Evolutionary conservation across 2,797 vertebrate species (phyloP).

Genomic region (Bryconaethiops microstoma): DNA sequence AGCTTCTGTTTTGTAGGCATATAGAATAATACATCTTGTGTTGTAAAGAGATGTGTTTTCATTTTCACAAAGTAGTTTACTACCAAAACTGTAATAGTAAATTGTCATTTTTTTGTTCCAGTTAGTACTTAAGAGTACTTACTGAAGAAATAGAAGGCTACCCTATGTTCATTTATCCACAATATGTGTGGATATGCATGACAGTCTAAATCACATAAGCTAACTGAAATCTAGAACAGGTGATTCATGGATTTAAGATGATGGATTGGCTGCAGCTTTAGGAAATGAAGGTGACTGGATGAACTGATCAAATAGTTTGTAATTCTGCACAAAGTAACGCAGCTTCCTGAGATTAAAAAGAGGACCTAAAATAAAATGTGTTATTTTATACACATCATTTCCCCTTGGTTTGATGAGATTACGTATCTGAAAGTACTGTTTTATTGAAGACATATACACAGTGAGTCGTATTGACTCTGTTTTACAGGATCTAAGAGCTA

Average conservation of each 20-base stretch:
- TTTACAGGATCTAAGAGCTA: constrained; percentile 27
- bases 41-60: background rate
- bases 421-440: background rate
- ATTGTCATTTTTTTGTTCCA: no score
- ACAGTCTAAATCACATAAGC: background rate
- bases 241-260: constrained; percentile 8
- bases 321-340: background rate
- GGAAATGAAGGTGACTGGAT: constrained; percentile 2
- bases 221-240: constrained; percentile 13
- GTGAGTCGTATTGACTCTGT: constrained; percentile 1
- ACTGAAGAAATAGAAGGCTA: background rate
- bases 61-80: background rate
- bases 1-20: background rate
- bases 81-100: background rate
- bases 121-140: background rate
- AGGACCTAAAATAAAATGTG: background rate
- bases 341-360: background rate
- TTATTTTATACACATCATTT: constrained; percentile 2
- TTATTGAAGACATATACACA: background rate
- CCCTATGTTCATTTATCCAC: background rate
- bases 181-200: background rate
- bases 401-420: constrained; percentile 6
- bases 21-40: background rate
- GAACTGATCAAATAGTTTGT: background rate
- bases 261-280: constrained; percentile 14